These are phyloP conservation scores for Mythimna loreyi DNA, from an alignment of 2,888 invertebrate species.

Conservation along the genomic window DNA sequence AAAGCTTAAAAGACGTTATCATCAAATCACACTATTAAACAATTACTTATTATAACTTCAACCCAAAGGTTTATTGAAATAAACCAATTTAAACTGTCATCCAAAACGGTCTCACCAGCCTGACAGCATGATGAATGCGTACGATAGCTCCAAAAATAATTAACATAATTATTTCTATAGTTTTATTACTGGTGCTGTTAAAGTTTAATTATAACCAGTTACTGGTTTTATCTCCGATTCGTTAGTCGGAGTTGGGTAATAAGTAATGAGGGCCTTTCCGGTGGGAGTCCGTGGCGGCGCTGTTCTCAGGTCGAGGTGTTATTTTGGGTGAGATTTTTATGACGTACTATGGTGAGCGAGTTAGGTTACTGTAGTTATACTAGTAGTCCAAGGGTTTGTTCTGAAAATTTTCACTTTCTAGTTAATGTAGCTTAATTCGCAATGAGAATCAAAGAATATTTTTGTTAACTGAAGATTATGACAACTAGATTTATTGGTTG, in stretches of 20 bases:
- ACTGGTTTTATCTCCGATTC: constrained; percentile 63
- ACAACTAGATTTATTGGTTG: no score
- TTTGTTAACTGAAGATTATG: no score
- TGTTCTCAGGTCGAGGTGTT: constrained; percentile 45
- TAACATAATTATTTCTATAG: constrained; percentile 67
- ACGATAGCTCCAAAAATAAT: constrained; percentile 63
- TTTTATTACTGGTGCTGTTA: constrained; percentile 65
- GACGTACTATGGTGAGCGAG: constrained; percentile 21
- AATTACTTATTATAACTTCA: constrained; percentile 24
- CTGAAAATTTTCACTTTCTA: not conserved
- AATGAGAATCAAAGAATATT: no score
- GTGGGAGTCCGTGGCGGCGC: constrained; percentile 48
- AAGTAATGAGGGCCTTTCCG: constrained; percentile 63
- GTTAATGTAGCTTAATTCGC: no score
- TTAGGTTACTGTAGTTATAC: not conserved
- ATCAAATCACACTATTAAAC: constrained; percentile 6
- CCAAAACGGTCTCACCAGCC: constrained; percentile 17
- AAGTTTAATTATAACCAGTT: constrained; percentile 67
- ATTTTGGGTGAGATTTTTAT: constrained; percentile 33
- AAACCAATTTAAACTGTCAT: constrained; percentile 58
- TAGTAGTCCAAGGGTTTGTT: not conserved
- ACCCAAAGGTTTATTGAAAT: constrained; percentile 31
- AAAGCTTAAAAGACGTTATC: no score
- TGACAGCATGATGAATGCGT: constrained; percentile 62
- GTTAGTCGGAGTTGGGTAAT: constrained; percentile 58